A percentile compares a stretch with the other conserved stretches of the same genome.
These are phyloP conservation scores for Plumapathes pennacea DNA, from an alignment of 92 coral and sea anemone species.

Conservation along the genomic window DNA sequence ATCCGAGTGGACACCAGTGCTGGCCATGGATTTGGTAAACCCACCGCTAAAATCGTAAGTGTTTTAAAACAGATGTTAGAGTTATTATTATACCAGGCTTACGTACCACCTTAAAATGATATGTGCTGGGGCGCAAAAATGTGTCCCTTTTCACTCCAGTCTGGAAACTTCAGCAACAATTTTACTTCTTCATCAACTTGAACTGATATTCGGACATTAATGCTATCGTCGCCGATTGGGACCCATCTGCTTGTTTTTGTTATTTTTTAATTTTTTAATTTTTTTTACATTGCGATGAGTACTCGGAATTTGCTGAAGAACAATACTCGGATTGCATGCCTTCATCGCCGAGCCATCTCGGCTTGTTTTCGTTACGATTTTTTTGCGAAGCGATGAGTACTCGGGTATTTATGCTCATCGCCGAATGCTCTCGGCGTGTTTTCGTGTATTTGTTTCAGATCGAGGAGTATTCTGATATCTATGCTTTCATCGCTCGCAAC, in stretches of 20 bases:
- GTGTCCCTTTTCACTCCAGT: no score
- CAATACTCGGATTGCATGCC: no score
- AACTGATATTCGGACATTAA: no score
- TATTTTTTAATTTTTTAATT: not conserved
- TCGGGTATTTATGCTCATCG: not conserved
- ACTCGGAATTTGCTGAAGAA: not conserved
- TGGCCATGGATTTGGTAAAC: constrained; percentile 96
- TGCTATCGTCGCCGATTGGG: no score
- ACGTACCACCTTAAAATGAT: no score
- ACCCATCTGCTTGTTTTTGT: not conserved
- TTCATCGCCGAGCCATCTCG: no score
- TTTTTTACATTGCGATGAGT: not conserved
- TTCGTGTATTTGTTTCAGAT: constrained; percentile 53
- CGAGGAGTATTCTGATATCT: constrained; percentile 87
- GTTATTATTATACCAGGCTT: not conserved
- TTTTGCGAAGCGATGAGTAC: no score
- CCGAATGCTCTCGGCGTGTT: not conserved
- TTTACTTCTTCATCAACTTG: no score
- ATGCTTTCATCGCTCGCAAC: constrained; percentile 81
- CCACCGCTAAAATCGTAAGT: constrained; percentile 89
- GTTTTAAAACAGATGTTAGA: not conserved
- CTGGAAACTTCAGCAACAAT: no score
- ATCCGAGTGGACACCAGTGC: constrained; percentile 90
- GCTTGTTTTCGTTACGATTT: no score
- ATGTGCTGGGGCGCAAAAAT: no score